These are phyloP conservation scores for Rotaria sp. DNA, from an alignment of 2,888 invertebrate species.

Conservation along the genomic window DNA sequence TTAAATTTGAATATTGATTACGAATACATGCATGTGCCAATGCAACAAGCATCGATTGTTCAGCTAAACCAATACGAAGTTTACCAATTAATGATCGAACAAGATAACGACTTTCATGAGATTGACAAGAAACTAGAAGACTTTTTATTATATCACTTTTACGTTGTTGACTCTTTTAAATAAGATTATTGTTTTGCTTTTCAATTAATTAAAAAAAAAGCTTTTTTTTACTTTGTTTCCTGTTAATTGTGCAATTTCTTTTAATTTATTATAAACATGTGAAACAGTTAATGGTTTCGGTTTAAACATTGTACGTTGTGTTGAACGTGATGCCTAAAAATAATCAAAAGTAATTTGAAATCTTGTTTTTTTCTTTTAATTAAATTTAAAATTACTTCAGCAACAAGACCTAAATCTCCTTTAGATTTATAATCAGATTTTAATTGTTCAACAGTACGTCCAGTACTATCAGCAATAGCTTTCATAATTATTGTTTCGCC, in stretches of 20 bases:
- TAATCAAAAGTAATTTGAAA: no score
- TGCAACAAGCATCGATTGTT: slow-evolving; percentile 84
- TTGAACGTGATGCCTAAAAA: slow-evolving; percentile 54
- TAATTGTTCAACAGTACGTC: slow-evolving; percentile 71
- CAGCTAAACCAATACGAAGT: slow-evolving; percentile 87
- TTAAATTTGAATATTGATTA: slow-evolving; percentile 37
- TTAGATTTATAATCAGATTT: slow-evolving; percentile 66
- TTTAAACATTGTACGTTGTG: slow-evolving; percentile 79
- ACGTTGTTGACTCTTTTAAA: slow-evolving; percentile 53
- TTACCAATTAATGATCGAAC: slow-evolving; percentile 85
- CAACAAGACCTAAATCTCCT: slow-evolving; percentile 84
- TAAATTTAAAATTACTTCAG: slow-evolving; percentile 69
- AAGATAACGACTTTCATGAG: slow-evolving; percentile 75
- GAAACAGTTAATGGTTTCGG: slow-evolving; percentile 70
- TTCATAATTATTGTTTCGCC: slow-evolving; percentile 89
- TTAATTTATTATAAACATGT: slow-evolving; percentile 72
- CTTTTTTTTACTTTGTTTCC: slow-evolving; percentile 66
- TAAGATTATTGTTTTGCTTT: slow-evolving; percentile 25
- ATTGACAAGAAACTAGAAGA: slow-evolving; percentile 81
- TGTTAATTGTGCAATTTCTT: slow-evolving; percentile 75
- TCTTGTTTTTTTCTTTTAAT: no score
- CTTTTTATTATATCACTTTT: slow-evolving; percentile 84
- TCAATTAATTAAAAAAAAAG: slow-evolving; percentile 19
- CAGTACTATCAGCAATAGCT: slow-evolving; percentile 78
- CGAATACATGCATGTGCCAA: slow-evolving; percentile 69